These are phyloP conservation scores for Noctua fimbriata DNA, from an alignment of 2,888 invertebrate genomes.

Conservation along the genomic window DNA sequence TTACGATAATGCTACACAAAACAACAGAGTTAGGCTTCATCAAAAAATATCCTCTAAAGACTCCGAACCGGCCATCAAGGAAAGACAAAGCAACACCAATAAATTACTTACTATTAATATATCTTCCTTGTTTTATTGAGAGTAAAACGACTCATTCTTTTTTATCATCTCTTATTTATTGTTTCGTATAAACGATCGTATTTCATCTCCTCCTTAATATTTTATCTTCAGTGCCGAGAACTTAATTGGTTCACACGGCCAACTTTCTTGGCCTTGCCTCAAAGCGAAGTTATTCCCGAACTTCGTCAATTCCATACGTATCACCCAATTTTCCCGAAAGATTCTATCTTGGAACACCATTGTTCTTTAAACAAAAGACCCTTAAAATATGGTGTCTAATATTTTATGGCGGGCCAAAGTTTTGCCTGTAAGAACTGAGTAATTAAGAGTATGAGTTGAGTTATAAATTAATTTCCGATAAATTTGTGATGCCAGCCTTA, in stretches of 20 bases:
- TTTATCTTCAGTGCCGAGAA: conserved; percentile 54
- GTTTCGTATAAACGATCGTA: conserved; percentile 52
- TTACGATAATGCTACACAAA: background rate
- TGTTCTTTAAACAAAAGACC: conserved; percentile 64
- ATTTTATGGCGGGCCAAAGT: conserved; percentile 60
- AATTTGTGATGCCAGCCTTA: conserved; percentile 40
- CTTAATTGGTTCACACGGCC: conserved; percentile 65
- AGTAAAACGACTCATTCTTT: conserved; percentile 42
- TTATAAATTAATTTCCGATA: conserved; percentile 67
- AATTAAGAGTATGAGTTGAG: conserved; percentile 56
- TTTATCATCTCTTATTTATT: conserved; percentile 60
- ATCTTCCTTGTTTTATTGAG: conserved; percentile 45
- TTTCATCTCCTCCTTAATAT: conserved; percentile 53
- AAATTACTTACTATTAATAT: conserved; percentile 49
- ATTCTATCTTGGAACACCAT: conserved; percentile 60
- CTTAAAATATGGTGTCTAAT: conserved; percentile 67
- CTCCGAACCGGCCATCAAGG: conserved; percentile 7
- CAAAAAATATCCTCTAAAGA: background rate
- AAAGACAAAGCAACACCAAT: conserved; percentile 39
- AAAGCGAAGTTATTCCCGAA: conserved; percentile 60
- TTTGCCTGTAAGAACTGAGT: conserved; percentile 46
- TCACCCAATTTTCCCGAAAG: conserved; percentile 63
- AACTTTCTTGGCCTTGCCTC: conserved; percentile 66
- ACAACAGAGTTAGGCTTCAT: conserved; percentile 20
- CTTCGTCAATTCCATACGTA: conserved; percentile 65